These are phyloP conservation scores for Plecotus auritus DNA, from an alignment of 2,113 vertebrate genomes.

Conservation along the genomic window DNA sequence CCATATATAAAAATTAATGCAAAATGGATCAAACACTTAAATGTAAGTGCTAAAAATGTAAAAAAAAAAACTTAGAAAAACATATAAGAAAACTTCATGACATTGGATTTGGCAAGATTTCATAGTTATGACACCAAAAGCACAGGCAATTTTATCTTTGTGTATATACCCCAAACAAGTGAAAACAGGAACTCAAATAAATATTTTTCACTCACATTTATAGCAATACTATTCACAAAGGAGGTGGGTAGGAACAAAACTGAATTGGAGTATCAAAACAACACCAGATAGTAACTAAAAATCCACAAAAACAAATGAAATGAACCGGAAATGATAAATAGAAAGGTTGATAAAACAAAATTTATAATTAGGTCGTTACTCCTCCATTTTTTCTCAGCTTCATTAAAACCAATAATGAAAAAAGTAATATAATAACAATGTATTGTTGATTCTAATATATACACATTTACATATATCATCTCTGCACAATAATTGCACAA, in stretches of 20 bases:
- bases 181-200: background rate
- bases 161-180: background rate
- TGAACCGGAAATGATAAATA: background rate
- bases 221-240: background rate
- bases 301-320: background rate
- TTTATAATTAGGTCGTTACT: background rate
- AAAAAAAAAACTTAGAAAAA: no score
- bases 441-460: no score
- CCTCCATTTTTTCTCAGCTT: background rate
- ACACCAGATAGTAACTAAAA: background rate
- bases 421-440: no score
- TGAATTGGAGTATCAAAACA: background rate
- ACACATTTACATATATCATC: no score
- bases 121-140: no score
- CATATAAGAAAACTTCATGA: no score
- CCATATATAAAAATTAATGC: no score
- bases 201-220: background rate
- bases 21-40: no score
- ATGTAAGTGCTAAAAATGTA: no score
- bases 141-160: background rate
- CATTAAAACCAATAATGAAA: background rate
- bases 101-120: no score
- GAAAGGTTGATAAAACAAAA: background rate
- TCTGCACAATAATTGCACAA: no score
- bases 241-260: background rate